Evolutionary conservation across 23 tunicate genomes (phyloP).

Genomic region (Halocynthia aurantium): DNA sequence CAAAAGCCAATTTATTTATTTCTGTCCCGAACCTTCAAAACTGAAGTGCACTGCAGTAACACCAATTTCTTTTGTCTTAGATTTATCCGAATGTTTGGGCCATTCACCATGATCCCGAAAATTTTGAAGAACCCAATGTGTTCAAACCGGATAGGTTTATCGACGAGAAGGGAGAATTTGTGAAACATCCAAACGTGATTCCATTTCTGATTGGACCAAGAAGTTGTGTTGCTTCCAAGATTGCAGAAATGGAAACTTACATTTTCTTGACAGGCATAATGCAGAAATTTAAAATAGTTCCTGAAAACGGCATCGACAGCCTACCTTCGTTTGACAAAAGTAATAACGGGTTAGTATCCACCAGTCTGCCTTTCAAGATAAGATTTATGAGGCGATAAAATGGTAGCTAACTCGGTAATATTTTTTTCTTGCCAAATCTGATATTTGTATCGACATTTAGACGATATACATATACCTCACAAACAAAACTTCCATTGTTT

Average conservation of each 20-base stretch:
- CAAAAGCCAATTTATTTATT: no score
- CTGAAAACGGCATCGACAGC: no score
- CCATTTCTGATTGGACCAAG: slow-evolving; percentile 6
- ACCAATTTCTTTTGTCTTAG: not conserved
- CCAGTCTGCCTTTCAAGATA: no score
- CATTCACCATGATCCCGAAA: not conserved
- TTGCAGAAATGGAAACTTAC: not conserved
- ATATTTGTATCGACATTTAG: no score
- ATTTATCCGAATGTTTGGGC: not conserved
- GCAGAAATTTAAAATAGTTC: not conserved
- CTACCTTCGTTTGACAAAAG: no score
- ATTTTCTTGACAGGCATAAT: slow-evolving; percentile 2
- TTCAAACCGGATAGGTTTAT: slow-evolving; percentile 1
- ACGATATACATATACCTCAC: no score
- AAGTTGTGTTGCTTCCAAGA: not conserved
- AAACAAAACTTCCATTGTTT: no score
- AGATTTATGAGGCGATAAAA: no score
- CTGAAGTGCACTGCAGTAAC: not conserved
- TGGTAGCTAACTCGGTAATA: no score
- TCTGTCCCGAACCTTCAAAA: no score
- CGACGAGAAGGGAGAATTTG: not conserved
- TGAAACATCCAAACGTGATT: not conserved
- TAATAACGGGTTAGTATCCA: no score
- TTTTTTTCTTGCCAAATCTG: no score
- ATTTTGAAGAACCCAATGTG: not conserved